Evolutionary conservation across 2,888 invertebrate species (phyloP).

Genomic region (Tetranychus piercei): DNA sequence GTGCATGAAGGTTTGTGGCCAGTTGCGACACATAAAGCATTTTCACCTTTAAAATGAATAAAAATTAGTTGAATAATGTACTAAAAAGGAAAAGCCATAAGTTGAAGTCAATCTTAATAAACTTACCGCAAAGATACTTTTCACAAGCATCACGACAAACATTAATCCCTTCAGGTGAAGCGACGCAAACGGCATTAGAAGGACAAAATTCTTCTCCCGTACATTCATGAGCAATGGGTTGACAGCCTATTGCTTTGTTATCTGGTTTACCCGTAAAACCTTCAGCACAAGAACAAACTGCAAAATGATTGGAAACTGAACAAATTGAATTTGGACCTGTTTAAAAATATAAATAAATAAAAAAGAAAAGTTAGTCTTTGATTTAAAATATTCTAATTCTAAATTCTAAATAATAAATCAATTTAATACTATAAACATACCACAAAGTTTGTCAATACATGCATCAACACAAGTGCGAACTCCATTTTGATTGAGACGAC

Average conservation of each 20-base stretch:
- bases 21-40: conserved; percentile 51
- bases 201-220: conserved; percentile 24
- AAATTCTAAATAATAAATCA: conserved; percentile 23
- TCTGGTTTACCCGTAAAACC: conserved; percentile 58
- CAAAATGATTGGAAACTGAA: conserved; percentile 53
- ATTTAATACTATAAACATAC: conserved; percentile 21
- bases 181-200: conserved; percentile 22
- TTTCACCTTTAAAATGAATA: conserved; percentile 36
- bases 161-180: conserved; percentile 12
- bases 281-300: conserved; percentile 63
- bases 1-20: conserved; percentile 58
- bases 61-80: no score
- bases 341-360: conserved; percentile 45
- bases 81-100: no score
- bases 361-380: no score
- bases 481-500: conserved; percentile 32
- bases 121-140: conserved; percentile 25
- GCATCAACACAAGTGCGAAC: conserved; percentile 41
- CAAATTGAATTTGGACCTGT: conserved; percentile 53
- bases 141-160: conserved; percentile 25
- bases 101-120: no score
- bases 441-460: conserved; percentile 49
- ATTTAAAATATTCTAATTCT: no score
- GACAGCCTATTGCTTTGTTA: conserved; percentile 25
- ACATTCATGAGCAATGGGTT: conserved; percentile 18